A percentile compares a stretch with the other conserved stretches of the same genome.
Evolutionary conservation across 1,140 invertebrate species (phyloP).

Genomic region (Euura saliciscinereae): DNA sequence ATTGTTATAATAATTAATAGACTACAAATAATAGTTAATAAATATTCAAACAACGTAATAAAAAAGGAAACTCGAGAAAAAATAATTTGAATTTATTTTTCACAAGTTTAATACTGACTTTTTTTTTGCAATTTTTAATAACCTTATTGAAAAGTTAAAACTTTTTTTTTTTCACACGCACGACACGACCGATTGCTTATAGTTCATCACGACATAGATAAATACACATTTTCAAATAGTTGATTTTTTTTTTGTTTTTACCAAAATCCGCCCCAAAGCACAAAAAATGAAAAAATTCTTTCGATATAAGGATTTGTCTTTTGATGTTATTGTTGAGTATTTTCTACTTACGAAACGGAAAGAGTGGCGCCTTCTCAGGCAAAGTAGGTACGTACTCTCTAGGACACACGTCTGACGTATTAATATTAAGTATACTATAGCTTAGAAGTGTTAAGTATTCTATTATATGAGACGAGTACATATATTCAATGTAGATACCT

Average conservation of each 20-base stretch:
- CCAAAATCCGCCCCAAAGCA: slow-evolving; percentile 51
- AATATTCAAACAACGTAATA: no score
- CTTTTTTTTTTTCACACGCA: not conserved
- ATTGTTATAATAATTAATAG: no score
- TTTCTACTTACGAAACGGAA: slow-evolving; percentile 60
- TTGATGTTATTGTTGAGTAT: not conserved
- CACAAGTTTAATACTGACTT: no score
- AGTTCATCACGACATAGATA: not conserved
- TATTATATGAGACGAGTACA: not conserved
- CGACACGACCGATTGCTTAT: not conserved
- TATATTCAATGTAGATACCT: not conserved
- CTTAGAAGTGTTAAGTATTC: not conserved
- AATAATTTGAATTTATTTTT: no score
- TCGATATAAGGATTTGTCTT: slow-evolving; percentile 45
- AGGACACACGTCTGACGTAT: slow-evolving; percentile 58
- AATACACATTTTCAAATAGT: not conserved
- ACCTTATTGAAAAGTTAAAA: not conserved
- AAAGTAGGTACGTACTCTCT: slow-evolving; percentile 55
- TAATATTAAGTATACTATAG: slow-evolving; percentile 40
- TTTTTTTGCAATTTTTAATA: no score
- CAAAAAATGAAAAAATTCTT: slow-evolving; percentile 39
- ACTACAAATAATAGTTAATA: no score
- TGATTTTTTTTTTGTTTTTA: slow-evolving; percentile 21
- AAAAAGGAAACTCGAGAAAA: no score
- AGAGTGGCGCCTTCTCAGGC: slow-evolving; percentile 55